These are phyloP conservation scores for Venusia cambrica DNA, from an alignment of 2,888 invertebrate species.

Conservation along the genomic window DNA sequence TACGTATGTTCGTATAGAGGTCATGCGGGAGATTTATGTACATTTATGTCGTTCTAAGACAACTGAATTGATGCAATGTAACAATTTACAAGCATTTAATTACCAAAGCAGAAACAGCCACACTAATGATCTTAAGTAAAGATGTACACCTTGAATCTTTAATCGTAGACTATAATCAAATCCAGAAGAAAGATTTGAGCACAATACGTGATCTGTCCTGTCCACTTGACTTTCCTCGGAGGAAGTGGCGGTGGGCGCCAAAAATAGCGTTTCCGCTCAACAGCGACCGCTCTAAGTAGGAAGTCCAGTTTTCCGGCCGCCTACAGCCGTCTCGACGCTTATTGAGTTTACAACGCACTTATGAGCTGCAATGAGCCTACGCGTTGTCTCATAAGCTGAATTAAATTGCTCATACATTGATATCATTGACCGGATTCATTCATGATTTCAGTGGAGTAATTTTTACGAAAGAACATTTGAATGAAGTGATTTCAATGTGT, in stretches of 20 bases:
- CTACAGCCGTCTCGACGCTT: slow-evolving; percentile 72
- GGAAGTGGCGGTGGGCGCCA: slow-evolving; percentile 76
- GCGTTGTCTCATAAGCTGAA: slow-evolving; percentile 69
- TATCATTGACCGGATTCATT: slow-evolving; percentile 53
- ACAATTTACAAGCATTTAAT: too few species aligned
- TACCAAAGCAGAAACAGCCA: too few species aligned
- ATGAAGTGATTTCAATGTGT: too few species aligned
- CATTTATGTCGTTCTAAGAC: slow-evolving; percentile 5
- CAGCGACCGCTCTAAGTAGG: slow-evolving; percentile 71
- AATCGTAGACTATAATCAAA: background rate
- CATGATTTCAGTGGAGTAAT: slow-evolving; percentile 27
- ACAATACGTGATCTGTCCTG: slow-evolving; percentile 50
- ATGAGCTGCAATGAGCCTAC: slow-evolving; percentile 71
- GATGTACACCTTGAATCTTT: too few species aligned
- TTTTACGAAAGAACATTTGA: too few species aligned
- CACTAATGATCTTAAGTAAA: too few species aligned
- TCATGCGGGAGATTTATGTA: slow-evolving; percentile 18
- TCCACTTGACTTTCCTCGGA: slow-evolving; percentile 66
- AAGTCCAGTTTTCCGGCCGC: slow-evolving; percentile 77
- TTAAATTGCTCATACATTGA: slow-evolving; percentile 72
- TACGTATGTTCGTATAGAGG: slow-evolving; percentile 17
- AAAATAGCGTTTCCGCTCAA: slow-evolving; percentile 78
- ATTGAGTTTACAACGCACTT: slow-evolving; percentile 77
- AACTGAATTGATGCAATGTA: too few species aligned
- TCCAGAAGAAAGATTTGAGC: slow-evolving; percentile 34